Evolutionary conservation across 2,113 vertebrate species (phyloP).

Genomic region (Gyps fulvus): DNA sequence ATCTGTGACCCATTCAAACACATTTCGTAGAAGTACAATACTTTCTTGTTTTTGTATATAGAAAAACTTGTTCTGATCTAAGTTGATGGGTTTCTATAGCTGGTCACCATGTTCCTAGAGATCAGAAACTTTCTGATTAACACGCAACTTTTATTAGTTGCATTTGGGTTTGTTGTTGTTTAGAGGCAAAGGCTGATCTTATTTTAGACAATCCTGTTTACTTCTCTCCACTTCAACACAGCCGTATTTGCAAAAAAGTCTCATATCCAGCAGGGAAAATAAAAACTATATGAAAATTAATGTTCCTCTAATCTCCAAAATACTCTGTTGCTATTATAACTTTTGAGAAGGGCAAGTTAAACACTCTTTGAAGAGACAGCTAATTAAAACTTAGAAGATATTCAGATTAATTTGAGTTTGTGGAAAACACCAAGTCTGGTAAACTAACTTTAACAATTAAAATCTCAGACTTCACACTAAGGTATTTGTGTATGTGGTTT

Average conservation of each 20-base stretch:
- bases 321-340: not conserved
- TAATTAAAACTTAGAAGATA: conserved; percentile 38
- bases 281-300: not conserved
- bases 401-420: conserved; percentile 22
- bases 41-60: not conserved
- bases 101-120: not conserved
- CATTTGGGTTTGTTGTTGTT: not conserved
- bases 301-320: not conserved
- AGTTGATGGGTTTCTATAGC: not conserved
- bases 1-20: not conserved
- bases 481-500: conserved; percentile 31
- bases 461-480: conserved; percentile 11
- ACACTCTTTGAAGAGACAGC: conserved; percentile 20
- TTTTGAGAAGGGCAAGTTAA: conserved; percentile 1
- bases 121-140: not conserved
- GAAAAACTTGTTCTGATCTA: not conserved
- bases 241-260: not conserved
- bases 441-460: conserved; percentile 24
- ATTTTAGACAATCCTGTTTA: not conserved
- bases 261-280: not conserved
- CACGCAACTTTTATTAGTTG: not conserved
- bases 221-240: not conserved
- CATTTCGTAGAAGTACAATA: not conserved
- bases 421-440: conserved; percentile 8
- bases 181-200: not conserved